Base-by-base conservation (phyloP, 2,113 vertebrate genomes). In the Stomatorhinus ivindoensis region DNA sequence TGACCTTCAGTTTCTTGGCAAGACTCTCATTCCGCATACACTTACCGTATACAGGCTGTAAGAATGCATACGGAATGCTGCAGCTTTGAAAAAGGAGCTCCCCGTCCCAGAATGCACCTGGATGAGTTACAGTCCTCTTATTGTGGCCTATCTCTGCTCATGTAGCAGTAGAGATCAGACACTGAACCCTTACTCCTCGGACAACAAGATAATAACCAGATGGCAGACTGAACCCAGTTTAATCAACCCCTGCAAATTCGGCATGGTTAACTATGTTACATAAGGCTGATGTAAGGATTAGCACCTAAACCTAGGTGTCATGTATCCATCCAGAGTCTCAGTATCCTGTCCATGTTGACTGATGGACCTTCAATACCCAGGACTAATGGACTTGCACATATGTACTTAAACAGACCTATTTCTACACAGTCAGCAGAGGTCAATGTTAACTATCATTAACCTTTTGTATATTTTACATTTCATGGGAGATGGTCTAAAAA, bases 121-220 rank as follows among this genome's bases (percentile, higher is more conserved):
- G 35, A 5, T 39, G 24, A 19, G 27, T 35, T 73, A 50, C 69
- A 46, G 86, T 87, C 83, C 19, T 69, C 83, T 73, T 42, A 31
- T 46, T 65, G 3, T 17, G 51, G 11, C 58, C 31, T 48, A 7
- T n/a, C 55, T 89, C n/a, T 69, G 42, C 27, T 86, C 55, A 86
- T 86, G 55, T 86, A 46, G 47, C 89, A 48, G 55, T 24, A 69
- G 6, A 10, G 46, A 42, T 47, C 53, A 31, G 83, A 87, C 58
- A 42, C 89, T 55, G 44, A 89, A 87, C 84, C 73, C 21, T 35
- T 17, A 39, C n/a, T 65, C 58, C 55, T 88, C 44, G 21, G 42
- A 87, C 87, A 90, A 46, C 24, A 73, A 91, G 84, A 47, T 88
- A 69, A 85, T 89, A 89, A 91, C 90, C 90, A 91, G 91, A 91